Evolutionary conservation across 2,888 invertebrate species (phyloP), one percentile per base, ranked within the genome.

Genomic region (Lithophane socia): DNA sequence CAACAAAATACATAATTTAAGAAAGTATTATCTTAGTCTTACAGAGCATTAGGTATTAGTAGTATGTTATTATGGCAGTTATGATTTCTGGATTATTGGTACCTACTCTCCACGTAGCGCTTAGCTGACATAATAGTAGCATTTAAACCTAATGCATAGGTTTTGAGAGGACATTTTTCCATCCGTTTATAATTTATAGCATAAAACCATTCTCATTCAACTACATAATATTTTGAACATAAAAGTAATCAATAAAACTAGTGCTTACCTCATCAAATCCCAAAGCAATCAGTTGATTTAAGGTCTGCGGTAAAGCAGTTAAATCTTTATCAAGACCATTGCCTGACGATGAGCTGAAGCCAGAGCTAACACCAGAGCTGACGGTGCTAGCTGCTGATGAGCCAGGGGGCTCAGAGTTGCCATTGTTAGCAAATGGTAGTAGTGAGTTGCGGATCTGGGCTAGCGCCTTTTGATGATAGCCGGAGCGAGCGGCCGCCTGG

Each of bases 401-500:
- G 87, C 98, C 97, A 61, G 97, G 97, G 69, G 98, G 97, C 88
- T 97, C 97, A 9, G 97, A 95, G 84, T 92, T 96, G 78, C 96
- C 96, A 88, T 96, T 97, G 92, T 98, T 98, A 74, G 98, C 98
- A 94, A 98, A 98, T 73, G 98, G 98, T 90, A 98, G 97, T 90
- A 98, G 95, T 80, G 98, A 98, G 94, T 98, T 98, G 89, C 98
- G 97, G 92, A 98, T 98, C 96, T 98, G 98, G 95, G 98, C 98
- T 95, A 98, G 97, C 93, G 98, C 98, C 97, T 98, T 98, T 95
- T 98, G 98, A 96, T 98, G 98, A 96, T 98, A 98, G 96, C 98
- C 98, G 97, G 98, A 97, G 96, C 98, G 97, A 97, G 97, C 97
- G 96, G 97, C 97, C 96, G 97, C 95, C 95, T 97, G 97, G 95